Conservation (phyloP, 2,113 vertebrate genomes). For the Tetrao urogallus region DNA sequence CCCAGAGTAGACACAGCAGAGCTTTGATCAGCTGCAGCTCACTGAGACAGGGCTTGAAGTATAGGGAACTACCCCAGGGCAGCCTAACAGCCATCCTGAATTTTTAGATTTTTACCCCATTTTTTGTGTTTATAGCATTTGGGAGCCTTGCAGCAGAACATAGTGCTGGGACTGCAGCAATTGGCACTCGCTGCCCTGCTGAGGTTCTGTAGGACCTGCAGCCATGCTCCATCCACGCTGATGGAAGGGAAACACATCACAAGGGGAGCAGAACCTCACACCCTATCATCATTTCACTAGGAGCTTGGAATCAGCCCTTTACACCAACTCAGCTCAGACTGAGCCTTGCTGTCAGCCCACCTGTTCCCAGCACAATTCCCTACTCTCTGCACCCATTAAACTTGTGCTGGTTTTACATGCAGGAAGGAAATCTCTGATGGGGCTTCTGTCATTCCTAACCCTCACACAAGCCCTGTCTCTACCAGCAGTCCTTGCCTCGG, state of each 20-base stretch:
- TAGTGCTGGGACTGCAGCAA: neutral
- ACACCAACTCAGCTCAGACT: neutral
- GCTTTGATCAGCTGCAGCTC: neutral
- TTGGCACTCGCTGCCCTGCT: neutral
- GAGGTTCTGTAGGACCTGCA: neutral
- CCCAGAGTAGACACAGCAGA: neutral
- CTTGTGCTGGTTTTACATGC: neutral
- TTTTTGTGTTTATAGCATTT: neutral
- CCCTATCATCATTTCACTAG: neutral
- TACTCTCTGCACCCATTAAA: neutral
- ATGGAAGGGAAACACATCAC: neutral
- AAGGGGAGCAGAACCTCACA: neutral
- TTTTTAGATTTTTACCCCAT: neutral
- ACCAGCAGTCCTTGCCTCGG: neutral
- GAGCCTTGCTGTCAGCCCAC: neutral
- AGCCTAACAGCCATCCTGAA: neutral
- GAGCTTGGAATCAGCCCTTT: neutral
- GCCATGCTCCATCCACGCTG: neutral
- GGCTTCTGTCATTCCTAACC: neutral
- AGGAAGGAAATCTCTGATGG: neutral
- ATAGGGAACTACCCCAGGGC: neutral
- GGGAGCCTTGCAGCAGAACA: neutral
- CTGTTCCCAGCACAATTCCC: neutral
- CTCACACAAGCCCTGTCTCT: accelerated
- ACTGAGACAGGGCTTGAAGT: neutral